These are phyloP conservation scores for Rhynchopsitta pachyrhyncha DNA, from an alignment of 2,113 vertebrate species.

Conservation along the genomic window DNA sequence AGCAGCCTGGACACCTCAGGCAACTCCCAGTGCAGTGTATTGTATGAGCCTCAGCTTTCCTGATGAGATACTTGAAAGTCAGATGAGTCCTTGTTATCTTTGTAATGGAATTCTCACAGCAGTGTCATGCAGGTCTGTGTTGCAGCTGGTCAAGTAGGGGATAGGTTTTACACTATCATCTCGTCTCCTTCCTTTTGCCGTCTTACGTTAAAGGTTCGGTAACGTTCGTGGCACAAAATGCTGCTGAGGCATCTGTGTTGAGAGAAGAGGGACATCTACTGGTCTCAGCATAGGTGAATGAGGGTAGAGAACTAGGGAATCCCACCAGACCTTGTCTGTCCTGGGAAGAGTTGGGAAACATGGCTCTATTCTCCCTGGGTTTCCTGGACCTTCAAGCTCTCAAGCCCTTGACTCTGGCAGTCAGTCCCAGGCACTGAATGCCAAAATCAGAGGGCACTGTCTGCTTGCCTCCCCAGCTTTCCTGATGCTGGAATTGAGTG, in stretches of 20 bases:
- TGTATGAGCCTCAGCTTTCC: neutral
- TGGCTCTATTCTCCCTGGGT: rapidly evolving
- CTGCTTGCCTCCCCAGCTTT: neutral
- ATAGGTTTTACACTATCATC: neutral
- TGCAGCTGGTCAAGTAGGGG: neutral
- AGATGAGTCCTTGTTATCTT: neutral
- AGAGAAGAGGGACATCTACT: slow-evolving; percentile 30
- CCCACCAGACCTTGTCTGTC: neutral
- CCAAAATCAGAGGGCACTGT: neutral
- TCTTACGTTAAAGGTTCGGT: neutral
- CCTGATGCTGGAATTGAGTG: neutral
- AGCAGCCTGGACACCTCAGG: neutral
- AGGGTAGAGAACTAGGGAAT: neutral
- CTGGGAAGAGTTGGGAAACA: neutral
- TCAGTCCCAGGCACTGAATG: neutral
- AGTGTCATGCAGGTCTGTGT: neutral
- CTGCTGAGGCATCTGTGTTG: neutral
- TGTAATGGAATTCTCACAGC: neutral
- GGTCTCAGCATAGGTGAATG: neutral
- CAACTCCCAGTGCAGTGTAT: neutral
- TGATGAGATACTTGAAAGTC: neutral
- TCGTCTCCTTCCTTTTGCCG: neutral
- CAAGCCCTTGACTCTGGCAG: neutral
- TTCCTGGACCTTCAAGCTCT: neutral
- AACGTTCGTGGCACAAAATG: neutral